These are phyloP conservation scores for Lasiurus borealis DNA, from an alignment of 2,113 vertebrate genomes.

Conservation along the genomic window DNA sequence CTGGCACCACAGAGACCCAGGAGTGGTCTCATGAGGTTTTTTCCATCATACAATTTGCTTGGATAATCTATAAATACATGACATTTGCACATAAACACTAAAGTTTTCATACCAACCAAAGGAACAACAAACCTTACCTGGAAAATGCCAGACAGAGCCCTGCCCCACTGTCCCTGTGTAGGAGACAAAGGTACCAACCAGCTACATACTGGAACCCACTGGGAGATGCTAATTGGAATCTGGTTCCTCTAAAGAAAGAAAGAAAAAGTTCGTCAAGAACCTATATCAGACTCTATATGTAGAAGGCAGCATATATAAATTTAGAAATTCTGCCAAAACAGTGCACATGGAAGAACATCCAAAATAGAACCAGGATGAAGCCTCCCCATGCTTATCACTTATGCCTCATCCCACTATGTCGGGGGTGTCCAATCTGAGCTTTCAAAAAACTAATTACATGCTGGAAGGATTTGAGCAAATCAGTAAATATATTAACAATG, in stretches of 20 bases:
- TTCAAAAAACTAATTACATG: slow-evolving; percentile 11
- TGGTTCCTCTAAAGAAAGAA: slow-evolving; percentile 85
- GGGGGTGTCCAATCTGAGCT: background rate
- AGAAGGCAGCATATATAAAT: background rate
- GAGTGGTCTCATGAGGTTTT: slow-evolving; percentile 65
- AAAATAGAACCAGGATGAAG: background rate
- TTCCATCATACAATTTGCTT: slow-evolving; percentile 67
- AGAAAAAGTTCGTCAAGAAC: slow-evolving; percentile 15
- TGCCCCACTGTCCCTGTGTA: slow-evolving; percentile 74
- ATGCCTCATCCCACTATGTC: background rate
- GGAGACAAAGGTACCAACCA: slow-evolving; percentile 51
- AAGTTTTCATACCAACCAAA: slow-evolving; percentile 62
- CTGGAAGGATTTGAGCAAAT: background rate
- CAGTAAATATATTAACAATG: background rate
- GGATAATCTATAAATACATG: slow-evolving; percentile 76
- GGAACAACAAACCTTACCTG: slow-evolving; percentile 87
- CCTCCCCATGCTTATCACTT: background rate
- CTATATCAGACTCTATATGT: background rate
- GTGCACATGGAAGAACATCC: background rate
- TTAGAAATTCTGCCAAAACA: slow-evolving; percentile 32
- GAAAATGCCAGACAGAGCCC: slow-evolving; percentile 84
- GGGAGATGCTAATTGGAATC: slow-evolving; percentile 74
- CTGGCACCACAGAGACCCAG: slow-evolving; percentile 56
- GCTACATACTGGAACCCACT: slow-evolving; percentile 80
- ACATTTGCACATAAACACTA: slow-evolving; percentile 75